Evolutionary conservation across 2,113 vertebrate species (phyloP), one percentile per base, ranked within the genome.

Genomic region (Prunella fulvescens): DNA sequence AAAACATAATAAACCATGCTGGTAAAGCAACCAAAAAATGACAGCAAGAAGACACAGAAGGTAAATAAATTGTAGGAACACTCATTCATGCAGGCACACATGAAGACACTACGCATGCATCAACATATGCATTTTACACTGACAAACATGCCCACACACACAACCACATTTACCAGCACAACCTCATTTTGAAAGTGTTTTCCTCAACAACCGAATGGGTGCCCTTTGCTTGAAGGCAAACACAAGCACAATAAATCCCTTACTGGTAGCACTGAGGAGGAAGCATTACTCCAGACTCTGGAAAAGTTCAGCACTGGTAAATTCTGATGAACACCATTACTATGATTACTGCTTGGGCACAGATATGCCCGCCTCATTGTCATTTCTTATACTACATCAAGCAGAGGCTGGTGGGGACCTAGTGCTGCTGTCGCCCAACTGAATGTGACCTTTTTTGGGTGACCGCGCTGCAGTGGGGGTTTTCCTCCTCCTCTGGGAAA

Each of bases 321-420:
- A 96, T 92, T 79, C 96, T 97, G 86, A 97, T 94, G 97, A 97
- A 81, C 98, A 96, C 98, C 98, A 99, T 99, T 99, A 99, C 98
- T 98, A 97, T 98, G 98, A 99, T 99, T 99, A 99, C 94, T 93
- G 97, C 80, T 93, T 35, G 96, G 95, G 95, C 97, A 97, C 95
- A 97, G 97, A 98, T 98, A 97, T 98, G 98, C 97, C 98, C 67
- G 98, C 98, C 98, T 97, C 94, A 91, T 97, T 99, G 99, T 99
- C 99, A 99, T 96, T 96, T 99, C 97, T 92, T 47, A 97, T 99
- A 96, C 95, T 97, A 84, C 97, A 97, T 98, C 98, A 98, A 98
- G 96, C 93, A 51, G 57, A 81, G 94, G 96, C 95, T 96, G 96
- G 92, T 97, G 95, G 93, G 97, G 95, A 91, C 95, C 97, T 86